Evolutionary conservation across 2,888 invertebrate genomes (phyloP), one percentile per base, ranked within the genome.

Genomic region (Leptogaster cylindrica): DNA sequence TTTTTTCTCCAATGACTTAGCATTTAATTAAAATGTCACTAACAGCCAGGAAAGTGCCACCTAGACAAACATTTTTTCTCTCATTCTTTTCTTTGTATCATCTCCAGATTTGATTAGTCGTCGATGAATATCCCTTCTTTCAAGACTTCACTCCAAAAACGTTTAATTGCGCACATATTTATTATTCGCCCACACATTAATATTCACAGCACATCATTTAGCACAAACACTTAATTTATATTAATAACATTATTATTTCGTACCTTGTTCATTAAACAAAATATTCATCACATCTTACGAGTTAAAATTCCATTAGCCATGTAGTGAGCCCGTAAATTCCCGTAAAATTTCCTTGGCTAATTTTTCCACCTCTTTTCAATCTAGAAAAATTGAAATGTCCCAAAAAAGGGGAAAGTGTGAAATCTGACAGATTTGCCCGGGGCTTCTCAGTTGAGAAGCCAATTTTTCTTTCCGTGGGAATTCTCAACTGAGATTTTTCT

Each of bases 251-350:
- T 33, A 36, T 55, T 7, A 8, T 20, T 28, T 44, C 36, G 64
- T 73, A 74, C 74, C 74, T 74, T 74, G 73, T 70, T 72, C 71
- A 73, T 72, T 73, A 68, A 71, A 65, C 70, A 70, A 72, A 73
- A 73, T 73, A 72, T 71, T 72, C 74, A 74, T 74, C 74, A 74
- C 74, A 74, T 74, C 73, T 73, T 73, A 74, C 71, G 72, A 73
- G 68, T 71, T 72, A 68, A 71, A 71, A 69, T 72, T 72, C 70
- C 71, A 72, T 73, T 71, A 71, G 72, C 71, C 48, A 31, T 18
- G n/a, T n/a, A n/a, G n/a, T n/a, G n/a, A n/a, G n/a, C n/a, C n/a
- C n/a, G n/a, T n/a, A n/a, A n/a, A n/a, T n/a, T n/a, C n/a, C n/a
- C n/a, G n/a, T n/a, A n/a, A n/a, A n/a, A n/a, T n/a, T n/a, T n/a